A percentile compares a stretch with the other conserved stretches of the same genome.
Evolutionary conservation across 2,888 invertebrate species (phyloP).

Genomic region (Drosophila cognata): DNA sequence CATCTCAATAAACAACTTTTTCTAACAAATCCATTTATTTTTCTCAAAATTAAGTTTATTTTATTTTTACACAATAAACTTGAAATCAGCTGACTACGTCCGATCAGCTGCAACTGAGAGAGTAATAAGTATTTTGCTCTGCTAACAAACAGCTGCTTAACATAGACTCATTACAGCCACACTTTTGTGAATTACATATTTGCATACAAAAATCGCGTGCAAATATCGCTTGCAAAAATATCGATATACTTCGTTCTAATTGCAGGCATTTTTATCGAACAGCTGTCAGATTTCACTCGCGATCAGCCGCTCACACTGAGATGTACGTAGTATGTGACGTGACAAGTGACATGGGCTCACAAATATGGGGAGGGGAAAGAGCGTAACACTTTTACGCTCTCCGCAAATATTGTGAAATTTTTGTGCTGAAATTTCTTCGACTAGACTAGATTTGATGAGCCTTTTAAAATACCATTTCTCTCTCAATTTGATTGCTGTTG

Average conservation of each 20-base stretch:
- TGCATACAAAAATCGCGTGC: background rate
- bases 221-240: conserved; percentile 27
- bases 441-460: conserved; percentile 27
- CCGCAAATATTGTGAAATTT: conserved; percentile 37
- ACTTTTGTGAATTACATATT: background rate
- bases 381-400: conserved; percentile 38
- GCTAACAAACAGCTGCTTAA: conserved; percentile 10
- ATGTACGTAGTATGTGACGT: conserved; percentile 50
- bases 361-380: conserved; percentile 10
- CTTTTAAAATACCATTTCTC: conserved; percentile 24
- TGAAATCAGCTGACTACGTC: background rate
- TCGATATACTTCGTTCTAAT: conserved; percentile 21
- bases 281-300: conserved; percentile 42
- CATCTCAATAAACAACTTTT: conserved; percentile 75
- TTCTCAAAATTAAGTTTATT: background rate
- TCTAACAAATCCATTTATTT: conserved; percentile 52
- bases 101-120: conserved; percentile 14
- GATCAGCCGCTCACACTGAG: conserved; percentile 54
- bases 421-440: conserved; percentile 40
- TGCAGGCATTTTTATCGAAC: conserved; percentile 6
- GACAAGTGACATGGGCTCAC: conserved; percentile 38
- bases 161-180: background rate
- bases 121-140: background rate
- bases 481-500: conserved; percentile 34
- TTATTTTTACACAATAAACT: background rate